Percentiles rank a stretch among this genome's conserved stretches.
phyloP scores from a whole-genome alignment of 2,797 vertebrate species.

The Hemitrygon akajei region DNA sequence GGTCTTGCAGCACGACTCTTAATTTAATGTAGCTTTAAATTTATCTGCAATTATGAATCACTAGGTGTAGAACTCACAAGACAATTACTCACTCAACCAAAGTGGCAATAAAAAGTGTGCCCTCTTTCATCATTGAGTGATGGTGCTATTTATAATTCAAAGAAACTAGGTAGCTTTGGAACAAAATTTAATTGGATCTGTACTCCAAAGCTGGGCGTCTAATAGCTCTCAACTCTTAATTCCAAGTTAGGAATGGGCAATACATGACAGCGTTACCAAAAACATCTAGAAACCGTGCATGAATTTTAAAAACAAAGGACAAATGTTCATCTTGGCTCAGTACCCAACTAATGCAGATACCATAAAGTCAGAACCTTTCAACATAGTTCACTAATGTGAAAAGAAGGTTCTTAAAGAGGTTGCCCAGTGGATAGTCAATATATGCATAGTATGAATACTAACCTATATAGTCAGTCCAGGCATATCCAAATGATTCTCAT shows the following conservation, averaged over 20 bases:
- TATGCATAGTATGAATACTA: background rate
- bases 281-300: too few relatives aligned
- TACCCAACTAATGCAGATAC: background rate
- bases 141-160: background rate
- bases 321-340: background rate
- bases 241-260: background rate
- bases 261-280: too few relatives aligned
- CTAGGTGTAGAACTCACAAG: background rate
- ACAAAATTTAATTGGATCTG: background rate
- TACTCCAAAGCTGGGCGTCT: background rate
- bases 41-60: constrained; percentile 29
- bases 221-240: background rate
- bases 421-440: background rate
- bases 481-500: background rate
- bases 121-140: background rate
- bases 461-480: background rate
- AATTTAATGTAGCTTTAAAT: constrained; percentile 33
- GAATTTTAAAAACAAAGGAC: background rate
- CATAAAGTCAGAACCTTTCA: background rate
- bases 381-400: background rate
- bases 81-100: constrained; percentile 9
- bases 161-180: background rate
- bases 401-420: background rate
- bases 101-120: background rate
- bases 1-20: background rate